Percentiles rank a stretch among this genome's conserved stretches.
Conservation (phyloP, 1,140 invertebrate species). For the Rhynchophorus ferrugineus region DNA sequence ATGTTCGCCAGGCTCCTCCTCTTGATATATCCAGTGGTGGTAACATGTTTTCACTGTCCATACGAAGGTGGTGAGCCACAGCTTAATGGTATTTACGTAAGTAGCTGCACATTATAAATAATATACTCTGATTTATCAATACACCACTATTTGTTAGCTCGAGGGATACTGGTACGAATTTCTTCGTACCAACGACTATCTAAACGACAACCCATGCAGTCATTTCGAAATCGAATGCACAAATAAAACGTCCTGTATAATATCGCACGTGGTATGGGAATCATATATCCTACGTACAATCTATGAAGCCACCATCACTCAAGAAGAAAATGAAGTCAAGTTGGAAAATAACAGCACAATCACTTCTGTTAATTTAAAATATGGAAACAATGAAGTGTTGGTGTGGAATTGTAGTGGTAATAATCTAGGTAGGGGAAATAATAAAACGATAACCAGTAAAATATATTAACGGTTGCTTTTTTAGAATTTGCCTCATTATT, state of each 20-base stretch:
- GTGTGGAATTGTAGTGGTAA: conserved; percentile 12
- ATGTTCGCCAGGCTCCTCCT: too few species aligned
- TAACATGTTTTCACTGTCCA: not conserved
- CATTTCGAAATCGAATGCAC: conserved; percentile 12
- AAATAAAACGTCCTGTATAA: not conserved
- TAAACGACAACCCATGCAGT: conserved; percentile 7
- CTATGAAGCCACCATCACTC: conserved; percentile 10
- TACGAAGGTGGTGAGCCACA: not conserved
- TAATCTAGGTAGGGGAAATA: conserved; percentile 5
- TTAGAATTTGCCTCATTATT: conserved; percentile 12
- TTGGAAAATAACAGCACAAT: not conserved
- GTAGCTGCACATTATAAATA: conserved; percentile 1
- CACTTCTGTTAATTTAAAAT: conserved; percentile 9
- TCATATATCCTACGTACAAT: not conserved
- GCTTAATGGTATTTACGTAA: conserved; percentile 12
- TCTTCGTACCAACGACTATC: not conserved
- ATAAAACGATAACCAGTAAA: too few species aligned
- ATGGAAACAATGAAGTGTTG: not conserved
- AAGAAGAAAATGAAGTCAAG: not conserved
- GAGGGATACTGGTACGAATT: conserved; percentile 24
- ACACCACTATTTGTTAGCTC: conserved; percentile 17
- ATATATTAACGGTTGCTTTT: too few species aligned
- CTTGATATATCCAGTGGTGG: too few species aligned
- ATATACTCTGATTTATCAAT: not conserved
- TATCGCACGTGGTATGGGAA: conserved; percentile 7